Conservation (phyloP, 2,113 vertebrate species). For the Ploceus nigricollis region DNA sequence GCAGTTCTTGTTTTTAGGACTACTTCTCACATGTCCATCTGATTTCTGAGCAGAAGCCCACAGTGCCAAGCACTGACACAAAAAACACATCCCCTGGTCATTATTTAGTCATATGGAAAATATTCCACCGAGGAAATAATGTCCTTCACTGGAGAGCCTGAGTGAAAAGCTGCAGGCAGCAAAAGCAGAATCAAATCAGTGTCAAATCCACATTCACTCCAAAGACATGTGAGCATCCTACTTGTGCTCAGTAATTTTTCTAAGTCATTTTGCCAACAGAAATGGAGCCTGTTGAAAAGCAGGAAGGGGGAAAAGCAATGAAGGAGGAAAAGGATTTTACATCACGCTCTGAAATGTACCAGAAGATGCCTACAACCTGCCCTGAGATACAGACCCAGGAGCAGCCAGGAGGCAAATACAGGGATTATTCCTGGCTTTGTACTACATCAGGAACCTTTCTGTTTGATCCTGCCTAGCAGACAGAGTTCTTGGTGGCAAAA, state of each 20-base stretch:
- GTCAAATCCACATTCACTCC: slow-evolving; percentile 1
- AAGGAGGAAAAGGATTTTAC: background rate
- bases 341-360: background rate
- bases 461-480: background rate
- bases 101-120: slow-evolving; percentile 27
- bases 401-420: background rate
- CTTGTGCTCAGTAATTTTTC: background rate
- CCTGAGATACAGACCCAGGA: background rate
- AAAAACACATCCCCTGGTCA: background rate
- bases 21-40: background rate
- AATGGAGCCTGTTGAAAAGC: background rate
- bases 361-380: background rate
- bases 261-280: slow-evolving; percentile 23
- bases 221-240: background rate
- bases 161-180: slow-evolving; percentile 39
- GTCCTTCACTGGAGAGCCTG: slow-evolving; percentile 8
- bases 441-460: background rate
- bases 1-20: background rate
- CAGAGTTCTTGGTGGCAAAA: background rate
- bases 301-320: background rate
- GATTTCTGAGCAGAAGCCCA: background rate
- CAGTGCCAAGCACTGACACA: background rate
- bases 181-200: slow-evolving; percentile 18
- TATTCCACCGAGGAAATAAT: background rate
- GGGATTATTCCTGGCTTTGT: background rate